These are phyloP conservation scores for Dolichopus griseipennis DNA, from an alignment of 2,888 invertebrate species.

Conservation along the genomic window DNA sequence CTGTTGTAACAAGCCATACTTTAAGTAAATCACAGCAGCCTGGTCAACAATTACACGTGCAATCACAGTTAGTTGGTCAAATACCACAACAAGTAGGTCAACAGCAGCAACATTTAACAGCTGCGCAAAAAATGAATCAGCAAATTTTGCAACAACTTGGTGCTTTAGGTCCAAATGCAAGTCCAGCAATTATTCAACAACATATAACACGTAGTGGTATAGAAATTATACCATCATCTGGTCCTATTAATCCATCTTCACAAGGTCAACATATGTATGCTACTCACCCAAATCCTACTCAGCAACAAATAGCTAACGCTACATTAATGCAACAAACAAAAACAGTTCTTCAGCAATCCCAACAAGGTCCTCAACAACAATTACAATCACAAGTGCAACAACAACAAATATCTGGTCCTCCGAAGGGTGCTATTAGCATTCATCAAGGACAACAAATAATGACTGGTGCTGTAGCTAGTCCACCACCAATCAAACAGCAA, in stretches of 20 bases:
- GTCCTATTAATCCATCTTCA: constrained; percentile 36
- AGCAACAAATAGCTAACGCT: constrained; percentile 22
- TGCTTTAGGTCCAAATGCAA: constrained; percentile 13
- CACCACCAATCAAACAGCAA: constrained; percentile 46
- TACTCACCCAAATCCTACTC: constrained; percentile 16
- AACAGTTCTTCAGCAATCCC: constrained; percentile 21
- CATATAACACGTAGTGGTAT: constrained; percentile 25
- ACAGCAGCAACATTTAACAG: constrained; percentile 13
- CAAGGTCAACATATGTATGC: constrained; percentile 31
- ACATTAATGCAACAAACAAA: constrained; percentile 29
- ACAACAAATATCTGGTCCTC: constrained; percentile 20
- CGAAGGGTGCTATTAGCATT: constrained; percentile 30
- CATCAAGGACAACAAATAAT: constrained; percentile 44
- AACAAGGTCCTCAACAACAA: constrained; percentile 7
- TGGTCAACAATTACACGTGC: constrained; percentile 15
- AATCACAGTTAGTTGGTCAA: constrained; percentile 10
- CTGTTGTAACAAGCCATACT: constrained; percentile 28
- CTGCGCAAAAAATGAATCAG: constrained; percentile 6
- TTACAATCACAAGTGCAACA: constrained; percentile 20
- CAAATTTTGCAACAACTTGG: constrained; percentile 30
- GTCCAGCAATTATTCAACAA: constrained; percentile 23
- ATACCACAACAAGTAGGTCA: constrained; percentile 13
- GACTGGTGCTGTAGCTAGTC: constrained; percentile 49
- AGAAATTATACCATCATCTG: constrained; percentile 27
- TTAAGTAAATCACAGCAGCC: constrained; percentile 23